Percentiles rank a stretch among this genome's conserved stretches.
Evolutionary conservation across 2,888 invertebrate species (phyloP).

Genomic region (Cataglyphis livida): DNA sequence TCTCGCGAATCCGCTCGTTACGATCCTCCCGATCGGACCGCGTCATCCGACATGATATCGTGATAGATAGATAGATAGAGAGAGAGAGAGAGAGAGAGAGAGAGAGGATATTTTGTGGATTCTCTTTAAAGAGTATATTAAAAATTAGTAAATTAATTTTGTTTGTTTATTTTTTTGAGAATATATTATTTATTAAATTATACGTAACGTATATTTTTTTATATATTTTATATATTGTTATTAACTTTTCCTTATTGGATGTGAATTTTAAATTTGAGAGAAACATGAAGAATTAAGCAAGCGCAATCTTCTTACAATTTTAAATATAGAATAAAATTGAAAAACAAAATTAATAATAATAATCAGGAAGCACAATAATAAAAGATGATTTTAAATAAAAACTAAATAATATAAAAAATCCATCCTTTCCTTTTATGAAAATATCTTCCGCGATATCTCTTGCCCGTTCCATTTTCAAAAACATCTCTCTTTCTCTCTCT

Average conservation of each 20-base stretch:
- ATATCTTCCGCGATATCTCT: neutral
- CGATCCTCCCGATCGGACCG: slow-evolving; percentile 73
- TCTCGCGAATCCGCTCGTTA: slow-evolving; percentile 67
- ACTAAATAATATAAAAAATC: neutral
- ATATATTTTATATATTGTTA: neutral
- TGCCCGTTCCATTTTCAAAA: neutral
- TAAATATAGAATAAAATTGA: neutral
- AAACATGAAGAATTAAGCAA: neutral
- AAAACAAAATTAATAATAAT: neutral
- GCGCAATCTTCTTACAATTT: neutral
- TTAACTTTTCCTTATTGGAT: too few species aligned
- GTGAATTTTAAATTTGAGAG: too few species aligned
- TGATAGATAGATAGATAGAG: slow-evolving; percentile 39
- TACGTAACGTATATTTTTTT: neutral
- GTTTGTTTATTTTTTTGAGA: neutral
- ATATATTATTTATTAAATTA: neutral
- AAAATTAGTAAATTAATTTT: neutral
- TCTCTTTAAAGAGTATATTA: neutral
- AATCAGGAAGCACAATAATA: neutral
- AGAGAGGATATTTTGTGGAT: neutral
- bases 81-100: neutral
- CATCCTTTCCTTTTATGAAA: neutral
- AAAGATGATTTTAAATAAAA: neutral
- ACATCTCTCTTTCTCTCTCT: too few species aligned
- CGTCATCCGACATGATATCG: slow-evolving; percentile 70